A percentile compares a stretch with the other conserved stretches of the same genome.
Conservation (phyloP, 1,140 invertebrate genomes). For the Sycophila sp. region DNA sequence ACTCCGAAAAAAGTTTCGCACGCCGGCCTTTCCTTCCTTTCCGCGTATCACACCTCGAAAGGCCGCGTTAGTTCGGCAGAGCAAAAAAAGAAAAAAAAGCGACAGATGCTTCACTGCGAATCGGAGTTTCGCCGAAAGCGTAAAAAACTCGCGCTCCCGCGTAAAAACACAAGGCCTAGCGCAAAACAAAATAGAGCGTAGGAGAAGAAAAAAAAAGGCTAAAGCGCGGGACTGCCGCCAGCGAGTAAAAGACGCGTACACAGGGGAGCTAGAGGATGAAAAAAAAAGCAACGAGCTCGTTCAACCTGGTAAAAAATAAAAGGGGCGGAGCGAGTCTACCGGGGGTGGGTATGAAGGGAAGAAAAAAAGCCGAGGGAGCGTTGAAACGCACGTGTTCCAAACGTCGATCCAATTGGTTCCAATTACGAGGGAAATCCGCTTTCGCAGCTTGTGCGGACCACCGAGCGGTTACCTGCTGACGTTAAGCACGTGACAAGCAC, state of each 20-base stretch:
- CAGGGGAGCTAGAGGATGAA: neutral
- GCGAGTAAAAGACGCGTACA: neutral
- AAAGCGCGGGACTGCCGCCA: neutral
- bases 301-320: neutral
- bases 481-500: constrained; percentile 43
- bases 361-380: neutral
- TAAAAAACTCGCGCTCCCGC: too few relatives aligned
- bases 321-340: too few relatives aligned
- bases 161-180: too few relatives aligned
- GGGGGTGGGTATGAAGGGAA: too few relatives aligned
- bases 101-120: too few relatives aligned
- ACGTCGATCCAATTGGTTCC: constrained; percentile 47
- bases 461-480: constrained; percentile 36
- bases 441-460: constrained; percentile 40
- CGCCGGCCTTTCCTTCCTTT: neutral
- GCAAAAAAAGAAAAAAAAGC: constrained; percentile 28
- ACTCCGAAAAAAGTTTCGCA: too few relatives aligned
- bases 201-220: neutral
- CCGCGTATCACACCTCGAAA: neutral
- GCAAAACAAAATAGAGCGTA: neutral
- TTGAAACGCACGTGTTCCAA: constrained; percentile 44
- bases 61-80: neutral
- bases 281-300: constrained; percentile 1
- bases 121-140: too few relatives aligned
- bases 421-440: constrained; percentile 47